Evolutionary conservation across 2,797 vertebrate species (phyloP).

Genomic region (Gymnothorax javanicus): DNA sequence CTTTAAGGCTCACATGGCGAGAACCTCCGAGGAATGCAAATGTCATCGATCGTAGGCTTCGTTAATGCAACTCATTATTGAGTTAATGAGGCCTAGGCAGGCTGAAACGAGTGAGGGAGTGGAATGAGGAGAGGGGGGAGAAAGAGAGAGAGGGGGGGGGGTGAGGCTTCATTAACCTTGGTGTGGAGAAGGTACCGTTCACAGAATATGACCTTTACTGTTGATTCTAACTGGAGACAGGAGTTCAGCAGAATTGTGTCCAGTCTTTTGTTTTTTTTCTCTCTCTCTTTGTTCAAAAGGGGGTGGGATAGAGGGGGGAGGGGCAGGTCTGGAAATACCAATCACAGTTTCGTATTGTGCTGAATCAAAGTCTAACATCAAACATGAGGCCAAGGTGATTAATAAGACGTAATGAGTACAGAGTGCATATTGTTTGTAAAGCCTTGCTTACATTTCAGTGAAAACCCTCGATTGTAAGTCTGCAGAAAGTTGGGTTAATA

Average conservation of each 20-base stretch:
- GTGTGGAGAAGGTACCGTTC: conserved; percentile 29
- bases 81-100: conserved; percentile 70
- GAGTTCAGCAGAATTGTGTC: conserved; percentile 59
- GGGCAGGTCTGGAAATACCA: background rate
- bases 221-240: conserved; percentile 58
- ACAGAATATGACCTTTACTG: conserved; percentile 36
- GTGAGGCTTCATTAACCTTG: conserved; percentile 31
- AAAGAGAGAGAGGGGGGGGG: conserved; percentile 1
- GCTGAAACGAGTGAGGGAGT: conserved; percentile 41
- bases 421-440: background rate
- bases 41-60: conserved; percentile 62
- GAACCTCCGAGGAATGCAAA: conserved; percentile 50
- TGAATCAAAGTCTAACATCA: conserved; percentile 18
- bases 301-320: background rate
- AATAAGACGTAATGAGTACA: background rate
- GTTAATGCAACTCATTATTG: conserved; percentile 67
- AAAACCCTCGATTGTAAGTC: background rate
- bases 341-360: conserved; percentile 36
- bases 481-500: background rate
- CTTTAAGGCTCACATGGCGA: conserved; percentile 48
- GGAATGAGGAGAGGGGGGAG: conserved; percentile 18
- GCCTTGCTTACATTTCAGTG: background rate
- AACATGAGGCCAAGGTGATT: background rate
- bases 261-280: conserved; percentile 39
- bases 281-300: too few species aligned